Evolutionary conservation across 2,888 invertebrate genomes (phyloP), one percentile per base, ranked within the genome.

Genomic region (Drosophila lutescens): DNA sequence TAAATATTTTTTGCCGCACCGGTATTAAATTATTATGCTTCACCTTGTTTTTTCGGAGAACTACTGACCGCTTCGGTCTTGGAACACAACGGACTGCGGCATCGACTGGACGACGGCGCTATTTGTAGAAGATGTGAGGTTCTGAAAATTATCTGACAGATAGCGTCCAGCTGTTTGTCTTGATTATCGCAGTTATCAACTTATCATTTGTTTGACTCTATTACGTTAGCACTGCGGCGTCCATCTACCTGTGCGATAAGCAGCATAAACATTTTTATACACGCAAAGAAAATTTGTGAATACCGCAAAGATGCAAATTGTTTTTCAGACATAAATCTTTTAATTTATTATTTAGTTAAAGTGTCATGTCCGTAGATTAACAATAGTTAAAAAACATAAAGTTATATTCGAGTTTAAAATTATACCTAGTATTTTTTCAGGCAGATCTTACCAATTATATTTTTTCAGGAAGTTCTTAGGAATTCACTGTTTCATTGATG

Each of bases 161-260:
- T 36, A 32, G 43, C 53, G 47, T 49, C 17, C 62, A 54, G 57
- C 50, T 59, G 67, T 78, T 82, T 84, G 73, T 50, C 61, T 65
- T 68, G 60, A 68, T 85, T 77, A 84, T 84, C 86, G 43, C 51
- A 23, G 36, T n/a, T 51, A 54, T 49, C 73, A 69, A 67, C 76
- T 77, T 72, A 62, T 56, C 67, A 59, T 46, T 63, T 84, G 75
- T 86, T 86, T 83, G 66, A 60, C 51, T 74, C 71, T 70, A 76
- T 86, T 83, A 86, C 82, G 79, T 67, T 85, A 65, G 68, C 74
- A 83, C 79, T 83, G 87, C 82, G 85, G 79, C 53, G 77, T 75
- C 72, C 23, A 43, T 47, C 44, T 60, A 74, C 60, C 47, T 71
- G 60, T 67, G 67, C 56, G 82, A 80, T 78, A 78, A 74, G 79